phyloP scores from a whole-genome alignment of 2,888 invertebrate species.

The Temnothorax rugatulus region DNA sequence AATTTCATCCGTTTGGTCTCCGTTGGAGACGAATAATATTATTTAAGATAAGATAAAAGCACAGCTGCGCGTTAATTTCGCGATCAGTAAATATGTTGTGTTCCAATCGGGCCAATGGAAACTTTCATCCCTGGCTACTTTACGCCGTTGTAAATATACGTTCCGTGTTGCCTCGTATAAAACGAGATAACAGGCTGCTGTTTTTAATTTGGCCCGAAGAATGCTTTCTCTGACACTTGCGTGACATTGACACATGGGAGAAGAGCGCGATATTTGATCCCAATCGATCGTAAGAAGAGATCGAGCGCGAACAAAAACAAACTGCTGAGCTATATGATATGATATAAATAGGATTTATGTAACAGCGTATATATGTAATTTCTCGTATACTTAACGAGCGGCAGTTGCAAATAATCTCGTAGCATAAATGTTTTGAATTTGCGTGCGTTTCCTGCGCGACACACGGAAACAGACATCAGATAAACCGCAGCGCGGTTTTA shows the following conservation, averaged over 20 bases:
- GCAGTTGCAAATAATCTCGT: conserved; percentile 5
- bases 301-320: conserved; percentile 19
- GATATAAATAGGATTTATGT: conserved; percentile 25
- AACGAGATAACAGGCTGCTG: conserved; percentile 54
- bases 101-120: conserved; percentile 46
- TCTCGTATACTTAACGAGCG: not conserved
- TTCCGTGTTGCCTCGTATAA: conserved; percentile 13
- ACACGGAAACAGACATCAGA: not conserved
- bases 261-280: not conserved
- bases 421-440: conserved; percentile 13
- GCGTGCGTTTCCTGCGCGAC: not conserved
- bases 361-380: conserved; percentile 20
- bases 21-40: conserved; percentile 50
- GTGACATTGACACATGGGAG: conserved; percentile 51
- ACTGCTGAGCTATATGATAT: not conserved
- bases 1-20: conserved; percentile 1
- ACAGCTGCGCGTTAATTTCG: conserved; percentile 60
- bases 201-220: conserved; percentile 15
- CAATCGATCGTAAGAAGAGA: conserved; percentile 22
- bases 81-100: conserved; percentile 49
- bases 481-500: not conserved
- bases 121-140: conserved; percentile 60
- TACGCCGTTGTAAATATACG: conserved; percentile 35
- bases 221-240: conserved; percentile 22
- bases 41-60: conserved; percentile 68